These are phyloP conservation scores for Drosophila bocqueti DNA, from an alignment of 1,140 invertebrate genomes.

Conservation along the genomic window DNA sequence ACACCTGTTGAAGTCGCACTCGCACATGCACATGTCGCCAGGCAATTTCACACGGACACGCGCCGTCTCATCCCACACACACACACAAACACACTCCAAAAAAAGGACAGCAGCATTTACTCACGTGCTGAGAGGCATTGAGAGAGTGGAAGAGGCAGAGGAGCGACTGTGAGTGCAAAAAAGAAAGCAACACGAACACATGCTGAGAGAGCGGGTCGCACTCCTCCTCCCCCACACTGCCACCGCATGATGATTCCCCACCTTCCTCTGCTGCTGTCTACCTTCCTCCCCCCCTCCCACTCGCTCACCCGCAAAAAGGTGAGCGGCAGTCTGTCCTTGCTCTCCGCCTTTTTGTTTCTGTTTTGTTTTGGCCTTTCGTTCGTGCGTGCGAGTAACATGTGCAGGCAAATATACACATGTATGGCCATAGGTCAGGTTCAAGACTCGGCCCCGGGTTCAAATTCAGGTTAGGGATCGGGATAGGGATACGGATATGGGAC, in stretches of 20 bases:
- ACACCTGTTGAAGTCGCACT: constrained; percentile 67
- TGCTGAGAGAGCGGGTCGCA: constrained; percentile 30
- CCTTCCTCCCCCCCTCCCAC: constrained; percentile 22
- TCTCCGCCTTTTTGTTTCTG: constrained; percentile 34
- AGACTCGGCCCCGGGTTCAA: constrained; percentile 17
- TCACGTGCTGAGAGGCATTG: constrained; percentile 40
- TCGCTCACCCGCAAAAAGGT: constrained; percentile 16
- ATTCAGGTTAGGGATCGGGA: constrained; percentile 33
- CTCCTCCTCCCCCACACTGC: constrained; percentile 9
- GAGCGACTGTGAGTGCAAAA: constrained; percentile 14
- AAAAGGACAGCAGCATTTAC: constrained; percentile 66
- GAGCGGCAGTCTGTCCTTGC: constrained; percentile 35
- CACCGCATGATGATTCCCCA: not conserved
- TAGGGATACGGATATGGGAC: constrained; percentile 24
- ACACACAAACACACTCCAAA: constrained; percentile 8
- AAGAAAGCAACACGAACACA: constrained; percentile 36
- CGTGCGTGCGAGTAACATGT: constrained; percentile 70
- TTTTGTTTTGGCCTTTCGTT: constrained; percentile 68
- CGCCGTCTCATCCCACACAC: constrained; percentile 39
- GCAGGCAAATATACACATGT: constrained; percentile 34
- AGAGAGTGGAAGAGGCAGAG: constrained; percentile 18
- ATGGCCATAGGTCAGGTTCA: constrained; percentile 59
- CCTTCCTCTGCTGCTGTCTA: constrained; percentile 3
- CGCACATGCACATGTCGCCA: constrained; percentile 43
- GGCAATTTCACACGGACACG: constrained; percentile 61